Conservation (phyloP, 1,140 invertebrate genomes). For the Drosophila punjabiensis region DNA sequence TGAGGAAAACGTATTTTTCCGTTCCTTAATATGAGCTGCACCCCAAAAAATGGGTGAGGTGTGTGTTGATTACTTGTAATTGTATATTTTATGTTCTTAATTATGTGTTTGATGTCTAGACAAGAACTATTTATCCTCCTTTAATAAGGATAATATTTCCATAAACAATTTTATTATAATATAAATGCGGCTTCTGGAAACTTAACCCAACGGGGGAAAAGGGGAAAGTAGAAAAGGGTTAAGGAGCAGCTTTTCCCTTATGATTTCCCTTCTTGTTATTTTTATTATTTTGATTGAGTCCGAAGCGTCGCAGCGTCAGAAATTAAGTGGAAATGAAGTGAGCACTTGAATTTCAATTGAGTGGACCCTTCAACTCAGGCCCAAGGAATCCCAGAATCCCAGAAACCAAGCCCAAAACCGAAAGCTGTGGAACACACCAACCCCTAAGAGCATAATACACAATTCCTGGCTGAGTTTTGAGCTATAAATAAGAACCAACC, state of each 20-base stretch:
- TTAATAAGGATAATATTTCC: neutral
- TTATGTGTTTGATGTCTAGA: constrained; percentile 1
- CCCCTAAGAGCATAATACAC: constrained; percentile 18
- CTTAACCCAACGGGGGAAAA: too few relatives aligned
- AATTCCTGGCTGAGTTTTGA: constrained; percentile 25
- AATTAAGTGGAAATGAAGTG: constrained; percentile 66
- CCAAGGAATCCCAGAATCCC: constrained; percentile 7
- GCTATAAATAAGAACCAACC: constrained; percentile 49
- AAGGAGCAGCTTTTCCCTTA: neutral
- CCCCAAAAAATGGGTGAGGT: constrained; percentile 8
- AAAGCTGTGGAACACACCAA: constrained; percentile 18
- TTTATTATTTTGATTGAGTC: constrained; percentile 51
- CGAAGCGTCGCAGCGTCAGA: constrained; percentile 49
- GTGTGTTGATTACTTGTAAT: neutral
- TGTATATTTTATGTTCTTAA: neutral
- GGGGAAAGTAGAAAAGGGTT: neutral
- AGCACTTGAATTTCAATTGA: constrained; percentile 68
- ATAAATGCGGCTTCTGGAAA: too few relatives aligned
- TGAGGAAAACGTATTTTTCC: constrained; percentile 13
- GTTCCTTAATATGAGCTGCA: constrained; percentile 22
- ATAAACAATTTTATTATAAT: neutral
- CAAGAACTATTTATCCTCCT: neutral
- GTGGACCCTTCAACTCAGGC: constrained; percentile 20
- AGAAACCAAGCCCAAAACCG: constrained; percentile 5
- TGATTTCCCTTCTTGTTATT: constrained; percentile 3